Conservation (phyloP, 2,797 vertebrate genomes). For the Tiaroga cobitis region DNA sequence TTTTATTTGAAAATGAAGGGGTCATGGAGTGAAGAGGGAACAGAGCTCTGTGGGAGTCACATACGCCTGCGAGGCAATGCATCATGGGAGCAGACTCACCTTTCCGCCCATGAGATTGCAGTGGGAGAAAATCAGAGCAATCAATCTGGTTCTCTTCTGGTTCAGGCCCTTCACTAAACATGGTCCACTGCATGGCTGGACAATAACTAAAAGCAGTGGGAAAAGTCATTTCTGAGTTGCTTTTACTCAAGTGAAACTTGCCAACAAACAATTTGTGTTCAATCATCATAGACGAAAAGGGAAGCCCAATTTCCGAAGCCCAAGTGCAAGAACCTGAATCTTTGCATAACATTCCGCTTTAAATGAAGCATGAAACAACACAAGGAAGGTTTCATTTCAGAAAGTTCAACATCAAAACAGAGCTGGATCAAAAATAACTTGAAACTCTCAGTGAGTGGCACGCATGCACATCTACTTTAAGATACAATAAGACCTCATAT, state of each 20-base stretch:
- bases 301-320: background rate
- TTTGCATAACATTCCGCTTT: slow-evolving; percentile 17
- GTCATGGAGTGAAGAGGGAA: background rate
- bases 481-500: background rate
- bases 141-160: slow-evolving; percentile 26
- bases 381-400: background rate
- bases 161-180: slow-evolving; percentile 28
- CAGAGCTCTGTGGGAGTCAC: slow-evolving; percentile 2
- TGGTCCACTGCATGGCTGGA: slow-evolving; percentile 22
- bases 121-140: slow-evolving; percentile 21
- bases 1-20: slow-evolving; percentile 4
- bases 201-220: slow-evolving; percentile 25
- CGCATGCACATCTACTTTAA: background rate
- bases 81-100: slow-evolving; percentile 34
- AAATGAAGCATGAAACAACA: background rate
- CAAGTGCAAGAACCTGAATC: background rate
- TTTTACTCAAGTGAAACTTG: slow-evolving; percentile 13
- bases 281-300: background rate
- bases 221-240: slow-evolving; percentile 10
- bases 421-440: background rate
- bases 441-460: background rate
- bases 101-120: slow-evolving; percentile 36
- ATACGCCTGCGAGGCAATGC: slow-evolving; percentile 18
- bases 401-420: background rate
- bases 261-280: slow-evolving; percentile 14